Percentiles rank a stretch among this genome's conserved stretches.
Evolutionary conservation across 2,113 vertebrate species (phyloP).

Genomic region (Copsychus sechellarum): DNA sequence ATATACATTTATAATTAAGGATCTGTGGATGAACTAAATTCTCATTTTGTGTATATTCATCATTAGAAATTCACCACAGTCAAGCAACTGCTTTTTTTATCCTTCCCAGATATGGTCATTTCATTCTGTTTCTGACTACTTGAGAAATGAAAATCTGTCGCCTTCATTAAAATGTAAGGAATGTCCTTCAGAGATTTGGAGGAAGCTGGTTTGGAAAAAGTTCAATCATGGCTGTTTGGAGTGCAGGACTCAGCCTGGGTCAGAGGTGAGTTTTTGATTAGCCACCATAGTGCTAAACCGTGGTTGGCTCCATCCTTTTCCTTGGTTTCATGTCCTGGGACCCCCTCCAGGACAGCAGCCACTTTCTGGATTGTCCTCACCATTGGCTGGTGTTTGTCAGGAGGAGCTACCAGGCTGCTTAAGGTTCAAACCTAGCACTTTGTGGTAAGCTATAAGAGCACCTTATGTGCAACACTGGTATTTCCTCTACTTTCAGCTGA

Average conservation of each 20-base stretch:
- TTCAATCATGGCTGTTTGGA: not conserved
- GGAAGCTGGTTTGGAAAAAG: conserved; percentile 43
- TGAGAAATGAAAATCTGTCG: conserved; percentile 51
- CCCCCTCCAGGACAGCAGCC: not conserved
- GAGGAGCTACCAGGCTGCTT: not conserved
- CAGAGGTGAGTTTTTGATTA: conserved; percentile 35
- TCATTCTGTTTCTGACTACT: conserved; percentile 16
- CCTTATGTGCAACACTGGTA: not conserved
- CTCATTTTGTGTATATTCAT: not conserved
- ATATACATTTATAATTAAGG: not conserved
- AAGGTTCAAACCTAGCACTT: not conserved
- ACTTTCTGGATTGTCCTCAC: not conserved
- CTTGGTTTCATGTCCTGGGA: not conserved
- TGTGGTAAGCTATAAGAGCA: not conserved
- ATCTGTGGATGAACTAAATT: not conserved
- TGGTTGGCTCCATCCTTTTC: not conserved
- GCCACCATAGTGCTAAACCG: not conserved
- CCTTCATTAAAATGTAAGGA: conserved; percentile 60
- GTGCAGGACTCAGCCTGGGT: not conserved
- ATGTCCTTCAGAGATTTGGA: conserved; percentile 45
- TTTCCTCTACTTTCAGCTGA: not conserved
- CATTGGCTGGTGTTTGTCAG: not conserved
- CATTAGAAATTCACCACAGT: not conserved
- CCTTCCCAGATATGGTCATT: conserved; percentile 30
- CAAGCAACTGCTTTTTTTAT: not conserved